Evolutionary conservation across 2,888 invertebrate genomes (phyloP).

Genomic region (Spisula subtruncata): DNA sequence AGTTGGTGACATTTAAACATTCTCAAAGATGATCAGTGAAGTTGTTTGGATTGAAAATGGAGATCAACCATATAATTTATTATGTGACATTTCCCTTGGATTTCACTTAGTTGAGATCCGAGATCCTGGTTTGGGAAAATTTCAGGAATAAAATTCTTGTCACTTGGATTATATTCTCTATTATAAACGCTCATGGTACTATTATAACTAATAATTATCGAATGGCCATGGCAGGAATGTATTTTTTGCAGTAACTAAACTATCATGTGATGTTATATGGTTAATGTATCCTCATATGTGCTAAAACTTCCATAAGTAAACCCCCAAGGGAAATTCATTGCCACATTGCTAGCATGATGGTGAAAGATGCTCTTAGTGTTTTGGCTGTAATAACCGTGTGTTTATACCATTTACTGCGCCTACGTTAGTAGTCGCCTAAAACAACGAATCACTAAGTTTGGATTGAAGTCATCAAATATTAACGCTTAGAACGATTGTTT

Average conservation of each 20-base stretch:
- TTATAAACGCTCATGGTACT: too few relatives aligned
- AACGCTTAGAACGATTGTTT: background rate
- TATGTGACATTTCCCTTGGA: too few relatives aligned
- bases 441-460: background rate
- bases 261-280: background rate
- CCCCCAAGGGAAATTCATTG: background rate
- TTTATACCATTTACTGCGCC: constrained; percentile 1
- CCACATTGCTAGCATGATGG: background rate
- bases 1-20: too few relatives aligned
- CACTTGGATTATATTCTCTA: too few relatives aligned
- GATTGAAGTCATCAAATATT: background rate
- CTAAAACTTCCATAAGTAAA: background rate
- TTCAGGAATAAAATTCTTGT: too few relatives aligned
- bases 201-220: background rate
- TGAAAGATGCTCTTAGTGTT: background rate
- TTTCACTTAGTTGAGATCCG: too few relatives aligned
- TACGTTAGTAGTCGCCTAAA: background rate
- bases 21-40: too few relatives aligned
- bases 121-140: too few relatives aligned
- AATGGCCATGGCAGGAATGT: background rate
- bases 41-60: too few relatives aligned
- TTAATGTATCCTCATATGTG: background rate
- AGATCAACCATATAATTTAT: too few relatives aligned
- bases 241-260: background rate
- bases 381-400: background rate